Evolutionary conservation across 2,797 vertebrate species (phyloP).

Genomic region (Hemibagrus guttatus): DNA sequence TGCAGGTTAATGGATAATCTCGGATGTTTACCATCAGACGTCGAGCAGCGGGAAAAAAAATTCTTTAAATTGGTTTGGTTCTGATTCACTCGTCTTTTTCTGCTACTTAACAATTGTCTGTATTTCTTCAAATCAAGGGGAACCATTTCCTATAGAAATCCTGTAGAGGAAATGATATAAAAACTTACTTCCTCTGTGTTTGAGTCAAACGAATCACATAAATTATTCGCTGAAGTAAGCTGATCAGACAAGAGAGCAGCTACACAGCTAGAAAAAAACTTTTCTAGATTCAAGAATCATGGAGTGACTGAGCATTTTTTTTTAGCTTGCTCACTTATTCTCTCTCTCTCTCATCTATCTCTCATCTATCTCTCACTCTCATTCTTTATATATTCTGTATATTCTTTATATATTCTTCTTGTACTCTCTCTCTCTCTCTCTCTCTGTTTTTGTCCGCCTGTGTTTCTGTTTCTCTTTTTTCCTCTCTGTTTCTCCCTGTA

Average conservation of each 20-base stretch:
- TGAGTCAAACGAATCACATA: background rate
- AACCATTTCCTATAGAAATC: background rate
- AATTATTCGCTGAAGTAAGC: background rate
- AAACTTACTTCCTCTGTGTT: background rate
- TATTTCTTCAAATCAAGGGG: background rate
- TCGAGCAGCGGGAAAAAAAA: no score
- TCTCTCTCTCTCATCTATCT: background rate
- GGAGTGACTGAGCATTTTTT: background rate
- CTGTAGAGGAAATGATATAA: background rate
- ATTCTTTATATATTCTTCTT: slow-evolving; percentile 10
- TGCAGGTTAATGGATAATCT: slow-evolving; percentile 17
- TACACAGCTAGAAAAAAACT: background rate
- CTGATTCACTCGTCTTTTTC: background rate
- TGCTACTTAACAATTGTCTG: background rate
- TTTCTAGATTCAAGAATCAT: background rate
- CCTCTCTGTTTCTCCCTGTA: background rate
- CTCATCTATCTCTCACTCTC: background rate
- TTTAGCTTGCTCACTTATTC: background rate
- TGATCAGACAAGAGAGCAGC: background rate
- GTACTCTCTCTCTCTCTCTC: background rate
- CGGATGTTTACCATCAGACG: background rate
- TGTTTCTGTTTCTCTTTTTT: background rate
- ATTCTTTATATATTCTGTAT: no score
- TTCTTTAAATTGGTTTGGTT: no score
- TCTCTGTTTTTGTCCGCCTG: background rate